Percentiles rank a stretch among this genome's conserved stretches.
Evolutionary conservation across 1,140 invertebrate genomes (phyloP).

Genomic region (Drosophila sulfurigaster): DNA sequence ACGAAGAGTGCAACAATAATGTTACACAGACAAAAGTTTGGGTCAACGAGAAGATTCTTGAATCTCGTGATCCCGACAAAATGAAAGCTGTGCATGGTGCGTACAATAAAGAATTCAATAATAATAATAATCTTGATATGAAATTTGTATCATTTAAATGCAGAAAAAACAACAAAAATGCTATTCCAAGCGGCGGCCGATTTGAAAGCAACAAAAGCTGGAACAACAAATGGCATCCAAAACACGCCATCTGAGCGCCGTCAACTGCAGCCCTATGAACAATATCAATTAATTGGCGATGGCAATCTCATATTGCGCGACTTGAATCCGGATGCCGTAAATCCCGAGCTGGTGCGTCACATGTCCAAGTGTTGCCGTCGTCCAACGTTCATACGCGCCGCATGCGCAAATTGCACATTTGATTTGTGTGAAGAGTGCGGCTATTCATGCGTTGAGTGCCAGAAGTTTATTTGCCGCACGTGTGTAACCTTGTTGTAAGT

Average conservation of each 20-base stretch:
- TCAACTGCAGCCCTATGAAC: constrained; percentile 22
- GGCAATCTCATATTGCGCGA: constrained; percentile 57
- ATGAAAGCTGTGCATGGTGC: constrained; percentile 72
- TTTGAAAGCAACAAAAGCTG: background rate
- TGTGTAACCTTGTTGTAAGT: constrained; percentile 79
- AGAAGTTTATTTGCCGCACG: constrained; percentile 62
- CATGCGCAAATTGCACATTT: constrained; percentile 64
- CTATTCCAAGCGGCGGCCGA: constrained; percentile 60
- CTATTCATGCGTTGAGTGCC: constrained; percentile 71
- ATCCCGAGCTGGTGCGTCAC: constrained; percentile 45
- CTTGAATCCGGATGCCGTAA: constrained; percentile 43
- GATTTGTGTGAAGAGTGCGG: constrained; percentile 76
- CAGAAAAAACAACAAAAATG: constrained; percentile 71
- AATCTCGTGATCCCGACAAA: constrained; percentile 56
- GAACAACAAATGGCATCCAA: background rate
- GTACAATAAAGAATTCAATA: background rate
- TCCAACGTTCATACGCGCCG: constrained; percentile 52
- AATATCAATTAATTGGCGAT: constrained; percentile 54
- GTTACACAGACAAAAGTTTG: constrained; percentile 60
- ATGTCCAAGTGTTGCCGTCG: constrained; percentile 64
- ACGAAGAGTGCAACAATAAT: constrained; percentile 65
- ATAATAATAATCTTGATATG: background rate
- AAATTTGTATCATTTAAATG: no score
- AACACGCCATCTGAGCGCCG: background rate
- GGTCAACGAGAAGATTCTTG: constrained; percentile 65